Conservation (phyloP, 1,140 invertebrate species). For the Thalassaphorura encarpata region DNA sequence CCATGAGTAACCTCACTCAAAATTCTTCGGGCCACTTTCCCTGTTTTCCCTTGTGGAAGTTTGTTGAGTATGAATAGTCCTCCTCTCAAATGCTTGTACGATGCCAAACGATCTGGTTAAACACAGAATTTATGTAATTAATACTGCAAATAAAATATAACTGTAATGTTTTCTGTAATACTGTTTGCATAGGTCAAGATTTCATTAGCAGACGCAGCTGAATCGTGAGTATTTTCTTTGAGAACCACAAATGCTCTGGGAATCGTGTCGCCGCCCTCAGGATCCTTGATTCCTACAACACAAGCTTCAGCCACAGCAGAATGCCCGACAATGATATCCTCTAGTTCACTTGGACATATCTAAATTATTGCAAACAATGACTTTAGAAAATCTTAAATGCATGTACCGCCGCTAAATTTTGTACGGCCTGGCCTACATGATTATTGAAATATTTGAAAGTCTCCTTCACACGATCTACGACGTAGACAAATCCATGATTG, state of each 20-base stretch:
- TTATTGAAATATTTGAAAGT: slow-evolving; percentile 33
- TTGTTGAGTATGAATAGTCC: slow-evolving; percentile 14
- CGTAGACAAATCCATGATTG: slow-evolving; percentile 26
- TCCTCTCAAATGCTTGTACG: slow-evolving; percentile 24
- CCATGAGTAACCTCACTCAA: no score
- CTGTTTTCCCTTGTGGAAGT: slow-evolving; percentile 6
- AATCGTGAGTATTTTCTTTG: slow-evolving; percentile 33
- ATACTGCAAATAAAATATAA: no score
- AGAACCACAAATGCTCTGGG: slow-evolving; percentile 21
- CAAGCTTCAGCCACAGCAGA: slow-evolving; percentile 39
- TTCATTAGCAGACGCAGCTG: neutral
- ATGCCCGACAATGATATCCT: slow-evolving; percentile 37
- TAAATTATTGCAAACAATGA: neutral
- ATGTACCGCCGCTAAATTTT: neutral
- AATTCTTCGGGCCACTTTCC: slow-evolving; percentile 11
- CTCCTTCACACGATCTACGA: slow-evolving; percentile 28
- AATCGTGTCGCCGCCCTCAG: slow-evolving; percentile 3
- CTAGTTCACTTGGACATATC: slow-evolving; percentile 33
- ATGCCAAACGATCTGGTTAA: slow-evolving; percentile 10
- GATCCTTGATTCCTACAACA: slow-evolving; percentile 39
- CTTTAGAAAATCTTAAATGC: neutral
- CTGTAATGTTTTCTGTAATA: no score
- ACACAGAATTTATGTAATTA: no score
- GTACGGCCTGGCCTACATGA: slow-evolving; percentile 22
- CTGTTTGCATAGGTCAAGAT: neutral